Conservation (phyloP, 2,797 vertebrate genomes). For the Erethizon dorsatum region DNA sequence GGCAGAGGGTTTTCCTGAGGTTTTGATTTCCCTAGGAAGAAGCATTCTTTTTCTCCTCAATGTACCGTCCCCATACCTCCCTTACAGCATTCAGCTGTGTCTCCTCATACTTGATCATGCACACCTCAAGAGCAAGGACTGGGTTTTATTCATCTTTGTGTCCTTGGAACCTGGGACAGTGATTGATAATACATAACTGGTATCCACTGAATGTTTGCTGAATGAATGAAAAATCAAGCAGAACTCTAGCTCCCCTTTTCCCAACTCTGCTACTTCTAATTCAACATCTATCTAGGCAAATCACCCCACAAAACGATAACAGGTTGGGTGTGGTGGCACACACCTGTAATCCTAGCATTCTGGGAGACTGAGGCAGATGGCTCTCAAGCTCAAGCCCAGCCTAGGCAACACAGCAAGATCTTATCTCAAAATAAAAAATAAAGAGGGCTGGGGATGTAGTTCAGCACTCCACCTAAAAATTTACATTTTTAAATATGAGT, state of each 20-base stretch:
- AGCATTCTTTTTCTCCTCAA: neutral
- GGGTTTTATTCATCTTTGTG: neutral
- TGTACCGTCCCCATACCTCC: neutral
- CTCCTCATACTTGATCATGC: neutral
- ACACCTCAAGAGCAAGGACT: neutral
- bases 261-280: conserved; percentile 41
- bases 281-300: neutral
- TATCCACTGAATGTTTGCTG: neutral
- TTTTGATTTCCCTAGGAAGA: neutral
- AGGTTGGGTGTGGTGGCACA: neutral
- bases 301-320: neutral
- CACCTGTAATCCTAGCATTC: neutral
- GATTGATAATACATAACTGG: neutral
- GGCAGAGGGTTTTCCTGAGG: neutral
- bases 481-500: neutral
- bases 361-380: neutral
- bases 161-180: neutral
- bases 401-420: neutral
- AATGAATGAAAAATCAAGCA: conserved; percentile 10
- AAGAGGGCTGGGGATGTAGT: neutral
- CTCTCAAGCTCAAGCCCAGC: neutral
- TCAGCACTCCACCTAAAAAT: neutral
- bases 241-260: neutral
- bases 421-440: neutral
- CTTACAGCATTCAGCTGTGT: neutral